These are phyloP conservation scores for Theretra japonica DNA, from an alignment of 2,888 invertebrate species.

Conservation along the genomic window DNA sequence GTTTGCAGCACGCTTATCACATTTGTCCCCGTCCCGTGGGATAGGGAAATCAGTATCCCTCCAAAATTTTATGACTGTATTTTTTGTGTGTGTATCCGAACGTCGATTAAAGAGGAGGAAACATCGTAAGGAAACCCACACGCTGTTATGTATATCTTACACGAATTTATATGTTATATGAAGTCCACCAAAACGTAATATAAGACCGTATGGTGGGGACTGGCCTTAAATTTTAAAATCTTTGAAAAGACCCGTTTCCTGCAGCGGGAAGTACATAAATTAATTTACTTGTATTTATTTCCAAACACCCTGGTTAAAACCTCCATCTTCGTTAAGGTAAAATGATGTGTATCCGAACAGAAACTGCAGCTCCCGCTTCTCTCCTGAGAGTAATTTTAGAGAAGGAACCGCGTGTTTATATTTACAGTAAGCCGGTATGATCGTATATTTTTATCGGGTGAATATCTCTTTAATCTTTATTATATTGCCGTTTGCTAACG, in stretches of 20 bases:
- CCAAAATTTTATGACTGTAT: not conserved
- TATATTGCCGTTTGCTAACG: conserved; percentile 3
- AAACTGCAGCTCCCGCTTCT: conserved; percentile 13
- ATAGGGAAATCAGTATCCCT: conserved; percentile 26
- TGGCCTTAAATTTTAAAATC: too few relatives aligned
- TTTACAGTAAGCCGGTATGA: conserved; percentile 9
- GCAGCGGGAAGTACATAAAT: too few relatives aligned
- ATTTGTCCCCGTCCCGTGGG: conserved; percentile 40
- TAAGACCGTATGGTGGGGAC: too few relatives aligned
- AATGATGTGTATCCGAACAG: conserved; percentile 23
- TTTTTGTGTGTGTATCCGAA: conserved; percentile 30
- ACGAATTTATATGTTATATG: too few relatives aligned
- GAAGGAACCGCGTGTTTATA: conserved; percentile 9
- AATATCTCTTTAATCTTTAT: conserved; percentile 22
- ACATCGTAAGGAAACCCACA: too few relatives aligned
- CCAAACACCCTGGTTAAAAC: not conserved
- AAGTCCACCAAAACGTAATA: too few relatives aligned
- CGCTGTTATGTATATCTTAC: too few relatives aligned
- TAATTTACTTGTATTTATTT: too few relatives aligned
- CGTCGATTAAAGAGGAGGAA: not conserved
- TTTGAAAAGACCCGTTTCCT: too few relatives aligned
- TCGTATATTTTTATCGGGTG: conserved; percentile 21
- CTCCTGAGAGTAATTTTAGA: conserved; percentile 17
- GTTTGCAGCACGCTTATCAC: conserved; percentile 43
- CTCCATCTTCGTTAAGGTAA: conserved; percentile 6